Base-by-base conservation (phyloP, 2,888 invertebrate species). In the Caprella mutica region DNA sequence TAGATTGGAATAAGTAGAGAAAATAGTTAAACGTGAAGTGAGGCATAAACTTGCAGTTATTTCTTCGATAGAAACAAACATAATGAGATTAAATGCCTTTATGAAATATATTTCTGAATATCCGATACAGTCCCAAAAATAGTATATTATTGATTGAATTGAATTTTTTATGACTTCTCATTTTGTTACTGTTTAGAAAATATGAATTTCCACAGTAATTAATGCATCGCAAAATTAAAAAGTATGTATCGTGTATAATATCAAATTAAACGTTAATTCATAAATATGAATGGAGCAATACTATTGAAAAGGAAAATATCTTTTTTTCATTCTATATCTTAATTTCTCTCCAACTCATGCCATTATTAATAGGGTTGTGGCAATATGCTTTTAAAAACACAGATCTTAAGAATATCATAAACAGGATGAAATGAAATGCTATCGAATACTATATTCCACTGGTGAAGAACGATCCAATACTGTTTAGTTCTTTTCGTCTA, bases 141-240 rank as follows among this genome's bases (percentile, higher is more conserved):
- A n/a, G n/a, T n/a, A n/a, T n/a, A n/a, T n/a, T n/a, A n/a, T n/a
- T n/a, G n/a, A n/a, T n/a, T n/a, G n/a, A n/a, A n/a, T n/a, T n/a
- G n/a, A n/a, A n/a, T n/a, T n/a, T n/a, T n/a, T n/a, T n/a, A n/a
- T n/a, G n/a, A n/a, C n/a, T n/a, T n/a, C n/a, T n/a, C n/a, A n/a
- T n/a, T n/a, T n/a, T n/a, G n/a, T n/a, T n/a, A n/a, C n/a, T n/a
- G n/a, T n/a, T n/a, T n/a, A n/a, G n/a, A n/a, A 57, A 53, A 57
- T 57, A 57, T 57, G 46, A 53, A 53, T 53, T 38, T 57, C 35
- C 53, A 35, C 46, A 46, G 40, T 43, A 43, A 53, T 53, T 43
- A 43, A 53, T 53, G 43, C 43, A 53, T 53, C 24, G 40, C 24
- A 43, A 26, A 33, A 24, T 53, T n/a, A 42, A 21, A 42, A 39